These are phyloP conservation scores for Anastrepha ludens DNA, from an alignment of 1,140 invertebrate species.

Conservation along the genomic window DNA sequence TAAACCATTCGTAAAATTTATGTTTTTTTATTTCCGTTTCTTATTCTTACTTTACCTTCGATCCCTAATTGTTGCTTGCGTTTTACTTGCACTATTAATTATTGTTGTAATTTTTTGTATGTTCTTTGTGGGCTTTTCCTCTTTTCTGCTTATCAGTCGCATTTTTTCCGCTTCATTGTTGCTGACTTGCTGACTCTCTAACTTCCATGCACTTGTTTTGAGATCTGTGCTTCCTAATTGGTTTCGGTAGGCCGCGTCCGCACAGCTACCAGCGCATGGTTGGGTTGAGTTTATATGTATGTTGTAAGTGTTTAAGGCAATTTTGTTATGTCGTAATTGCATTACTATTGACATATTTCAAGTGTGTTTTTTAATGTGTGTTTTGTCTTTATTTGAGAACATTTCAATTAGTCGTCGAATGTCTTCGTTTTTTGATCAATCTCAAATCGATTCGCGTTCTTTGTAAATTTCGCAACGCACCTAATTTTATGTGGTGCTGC, in stretches of 20 bases:
- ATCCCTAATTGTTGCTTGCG: not conserved
- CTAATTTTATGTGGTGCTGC: not conserved
- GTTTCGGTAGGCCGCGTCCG: not conserved
- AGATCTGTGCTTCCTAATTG: not conserved
- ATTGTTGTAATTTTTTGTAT: not conserved
- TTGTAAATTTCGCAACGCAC: not conserved
- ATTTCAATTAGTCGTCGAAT: conserved; percentile 21
- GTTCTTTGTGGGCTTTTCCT: not conserved
- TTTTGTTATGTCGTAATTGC: conserved; percentile 37
- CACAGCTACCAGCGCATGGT: no score
- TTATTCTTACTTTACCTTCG: not conserved
- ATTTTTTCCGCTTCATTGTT: not conserved
- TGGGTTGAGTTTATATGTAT: no score
- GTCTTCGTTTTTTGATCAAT: not conserved
- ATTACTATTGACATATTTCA: conserved; percentile 20
- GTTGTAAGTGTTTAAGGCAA: not conserved
- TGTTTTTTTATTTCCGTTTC: not conserved
- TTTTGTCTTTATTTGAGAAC: conserved; percentile 12
- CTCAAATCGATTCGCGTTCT: not conserved
- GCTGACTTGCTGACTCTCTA: not conserved
- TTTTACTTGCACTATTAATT: conserved; percentile 16
- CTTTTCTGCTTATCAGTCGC: conserved; percentile 10
- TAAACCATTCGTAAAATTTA: not conserved
- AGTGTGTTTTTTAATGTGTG: not conserved
- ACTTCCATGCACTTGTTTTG: not conserved